phyloP scores from a whole-genome alignment of 2,113 vertebrate genomes.

The Halichoerus grypus region DNA sequence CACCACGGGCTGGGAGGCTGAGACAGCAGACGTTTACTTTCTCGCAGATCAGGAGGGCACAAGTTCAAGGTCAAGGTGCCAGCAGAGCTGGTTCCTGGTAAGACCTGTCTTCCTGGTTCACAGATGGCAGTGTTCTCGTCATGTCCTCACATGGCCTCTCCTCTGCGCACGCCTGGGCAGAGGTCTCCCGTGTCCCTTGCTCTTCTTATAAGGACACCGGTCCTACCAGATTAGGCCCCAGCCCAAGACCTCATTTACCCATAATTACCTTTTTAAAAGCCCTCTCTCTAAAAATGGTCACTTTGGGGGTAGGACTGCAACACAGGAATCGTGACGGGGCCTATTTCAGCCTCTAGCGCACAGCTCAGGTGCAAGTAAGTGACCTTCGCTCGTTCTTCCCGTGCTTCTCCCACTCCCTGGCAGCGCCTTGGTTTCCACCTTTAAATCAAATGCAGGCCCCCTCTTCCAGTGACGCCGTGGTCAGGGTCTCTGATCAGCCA shows the following conservation, averaged over 20 bases:
- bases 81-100: not conserved
- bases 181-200: not conserved
- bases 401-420: too few relatives aligned
- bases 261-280: not conserved
- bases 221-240: not conserved
- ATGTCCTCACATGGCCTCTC: not conserved
- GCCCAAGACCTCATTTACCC: not conserved
- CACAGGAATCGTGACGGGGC: rapidly evolving
- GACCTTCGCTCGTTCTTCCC: not conserved
- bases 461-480: rapidly evolving
- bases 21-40: not conserved
- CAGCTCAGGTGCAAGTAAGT: too few relatives aligned
- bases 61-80: not conserved
- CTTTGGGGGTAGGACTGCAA: not conserved
- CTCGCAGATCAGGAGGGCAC: not conserved
- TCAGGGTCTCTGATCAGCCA: not conserved
- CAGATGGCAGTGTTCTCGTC: not conserved
- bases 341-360: not conserved
- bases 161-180: not conserved
- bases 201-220: not conserved
- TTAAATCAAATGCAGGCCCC: not conserved
- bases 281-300: not conserved
- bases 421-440: not conserved
- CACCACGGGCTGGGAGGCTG: not conserved
- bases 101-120: not conserved